Evolutionary conservation across 2,113 vertebrate species (phyloP), one percentile per base, ranked within the genome.

Genomic region (Natator depressus): DNA sequence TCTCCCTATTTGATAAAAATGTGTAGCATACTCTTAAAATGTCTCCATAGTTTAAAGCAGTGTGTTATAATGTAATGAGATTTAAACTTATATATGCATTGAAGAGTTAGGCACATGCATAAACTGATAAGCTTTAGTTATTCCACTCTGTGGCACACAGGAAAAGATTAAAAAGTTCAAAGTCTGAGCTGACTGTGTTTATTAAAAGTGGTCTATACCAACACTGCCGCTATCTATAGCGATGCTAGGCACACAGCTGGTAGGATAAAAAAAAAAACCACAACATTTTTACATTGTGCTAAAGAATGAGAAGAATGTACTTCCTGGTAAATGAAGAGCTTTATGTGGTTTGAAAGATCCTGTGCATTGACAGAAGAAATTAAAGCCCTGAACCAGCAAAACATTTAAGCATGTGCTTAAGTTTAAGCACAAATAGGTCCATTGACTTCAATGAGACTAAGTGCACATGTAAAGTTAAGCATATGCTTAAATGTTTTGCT

Each of bases 41-140:
- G 82, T 98, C 93, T 69, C 89, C 5, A 3, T 94, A 79, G 96
- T 97, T 96, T 96, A 96, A 94, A 96, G 91, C 92, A 90, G 91
- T 95, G 81, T 93, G 93, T 96, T 97, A 89, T 80, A 97, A 46
- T 96, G 94, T 98, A 98, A 98, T 98, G 93, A 96, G 97, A 96
- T 96, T 98, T 97, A 95, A 96, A 93, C 95, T 91, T 92, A 96
- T 96, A 97, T 96, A 94, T 92, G 84, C 90, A 85, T 53, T 95
- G 91, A 94, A 96, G 95, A 94, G 96, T 97, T 96, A 97, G 90
- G 91, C 91, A 95, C 83, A 91, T 91, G 87, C 57, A 96, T 92
- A 98, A 97, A 93, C 87, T 93, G 83, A 79, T 84, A 96, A 84
- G 90, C 92, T 87, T 95, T 93, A 80, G 72, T 97, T 97, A 95